A percentile compares a stretch with the other conserved stretches of the same genome.
phyloP scores from a whole-genome alignment of 2,888 invertebrate genomes.

The Drosophila bunnanda region DNA sequence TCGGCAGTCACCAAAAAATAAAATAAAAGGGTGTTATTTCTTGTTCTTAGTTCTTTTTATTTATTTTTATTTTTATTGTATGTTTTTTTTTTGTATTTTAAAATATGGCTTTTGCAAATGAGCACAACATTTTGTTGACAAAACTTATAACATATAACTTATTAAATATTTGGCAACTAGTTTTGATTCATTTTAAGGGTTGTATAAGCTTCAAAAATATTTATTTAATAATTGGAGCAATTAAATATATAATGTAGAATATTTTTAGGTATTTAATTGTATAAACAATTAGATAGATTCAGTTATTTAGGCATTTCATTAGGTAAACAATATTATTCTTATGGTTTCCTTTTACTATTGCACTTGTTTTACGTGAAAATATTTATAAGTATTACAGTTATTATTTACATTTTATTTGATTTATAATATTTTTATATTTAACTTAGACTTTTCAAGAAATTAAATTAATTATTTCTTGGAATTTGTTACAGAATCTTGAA shows the following conservation, averaged over 20 bases:
- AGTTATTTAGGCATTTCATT: too few species aligned
- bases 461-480: background rate
- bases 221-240: background rate
- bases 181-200: background rate
- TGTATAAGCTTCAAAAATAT: background rate
- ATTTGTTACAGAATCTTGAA: background rate
- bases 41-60: background rate
- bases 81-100: background rate
- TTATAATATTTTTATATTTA: too few species aligned
- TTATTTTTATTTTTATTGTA: background rate
- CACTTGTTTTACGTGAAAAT: too few species aligned
- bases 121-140: conserved; percentile 8
- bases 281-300: too few species aligned
- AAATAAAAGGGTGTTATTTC: background rate
- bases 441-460: background rate
- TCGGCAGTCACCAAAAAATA: conserved; percentile 1
- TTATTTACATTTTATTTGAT: too few species aligned
- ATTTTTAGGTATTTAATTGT: background rate
- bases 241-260: background rate
- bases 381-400: too few species aligned
- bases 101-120: conserved; percentile 7
- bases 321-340: too few species aligned
- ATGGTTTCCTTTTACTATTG: too few species aligned
- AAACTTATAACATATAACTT: conserved; percentile 3
- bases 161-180: background rate